These are phyloP conservation scores for Drosophila busckii DNA, from an alignment of 1,140 invertebrate species.

Conservation along the genomic window DNA sequence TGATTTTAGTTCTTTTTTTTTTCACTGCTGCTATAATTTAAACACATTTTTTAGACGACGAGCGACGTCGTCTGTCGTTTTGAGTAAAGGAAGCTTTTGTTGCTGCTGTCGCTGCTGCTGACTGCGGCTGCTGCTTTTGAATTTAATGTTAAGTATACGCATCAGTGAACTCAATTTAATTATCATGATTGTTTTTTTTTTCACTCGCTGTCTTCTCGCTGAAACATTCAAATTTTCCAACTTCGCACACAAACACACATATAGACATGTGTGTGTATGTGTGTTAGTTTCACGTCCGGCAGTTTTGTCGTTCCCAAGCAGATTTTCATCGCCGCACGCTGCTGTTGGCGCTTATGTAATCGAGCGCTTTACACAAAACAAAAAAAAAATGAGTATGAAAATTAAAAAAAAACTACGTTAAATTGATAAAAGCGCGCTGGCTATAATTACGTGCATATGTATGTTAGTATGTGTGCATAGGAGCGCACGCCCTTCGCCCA, in stretches of 20 bases:
- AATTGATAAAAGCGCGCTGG: slow-evolving; percentile 56
- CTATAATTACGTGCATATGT: slow-evolving; percentile 36
- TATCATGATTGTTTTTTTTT: slow-evolving; percentile 76
- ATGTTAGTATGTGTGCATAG: slow-evolving; percentile 12
- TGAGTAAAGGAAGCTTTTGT: slow-evolving; percentile 19
- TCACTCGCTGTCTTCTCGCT: slow-evolving; percentile 45
- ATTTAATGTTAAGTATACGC: slow-evolving; percentile 75
- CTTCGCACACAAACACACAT: slow-evolving; percentile 46
- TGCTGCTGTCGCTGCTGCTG: slow-evolving; percentile 17
- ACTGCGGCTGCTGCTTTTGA: slow-evolving; percentile 44
- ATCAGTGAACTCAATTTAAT: slow-evolving; percentile 77
- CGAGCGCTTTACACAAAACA: slow-evolving; percentile 21
- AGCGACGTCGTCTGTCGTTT: slow-evolving; percentile 3
- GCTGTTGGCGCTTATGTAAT: slow-evolving; percentile 60
- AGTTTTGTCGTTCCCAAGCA: slow-evolving; percentile 34
- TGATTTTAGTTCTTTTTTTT: slow-evolving; percentile 21
- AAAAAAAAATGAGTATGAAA: slow-evolving; percentile 14
- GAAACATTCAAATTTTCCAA: slow-evolving; percentile 68
- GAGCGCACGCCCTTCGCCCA: slow-evolving; percentile 58
- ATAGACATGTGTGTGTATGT: slow-evolving; percentile 12
- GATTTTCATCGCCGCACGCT: slow-evolving; percentile 42
- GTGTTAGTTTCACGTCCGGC: slow-evolving; percentile 37
- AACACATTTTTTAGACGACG: slow-evolving; percentile 24
- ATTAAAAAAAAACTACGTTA: slow-evolving; percentile 37
- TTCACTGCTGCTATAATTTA: slow-evolving; percentile 7